Percentiles rank a stretch among this genome's conserved stretches.
phyloP scores from a whole-genome alignment of 2,113 vertebrate species.

The Pelmatolapia mariae region DNA sequence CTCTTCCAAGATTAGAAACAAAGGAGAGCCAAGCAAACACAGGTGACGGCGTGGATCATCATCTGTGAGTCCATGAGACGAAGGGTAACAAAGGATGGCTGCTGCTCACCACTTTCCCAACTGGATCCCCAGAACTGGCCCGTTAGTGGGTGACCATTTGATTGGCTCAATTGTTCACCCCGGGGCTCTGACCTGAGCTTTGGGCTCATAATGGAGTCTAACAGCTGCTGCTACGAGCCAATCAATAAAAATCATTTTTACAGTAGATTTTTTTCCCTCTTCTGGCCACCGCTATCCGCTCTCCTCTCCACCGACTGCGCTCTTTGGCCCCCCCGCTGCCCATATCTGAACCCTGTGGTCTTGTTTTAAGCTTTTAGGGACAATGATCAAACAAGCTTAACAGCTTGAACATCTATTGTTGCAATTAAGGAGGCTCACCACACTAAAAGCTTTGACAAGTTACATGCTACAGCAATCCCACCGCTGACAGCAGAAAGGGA shows the following conservation, averaged over 20 bases:
- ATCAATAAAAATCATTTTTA: conserved; percentile 78
- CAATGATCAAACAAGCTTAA: conserved; percentile 45
- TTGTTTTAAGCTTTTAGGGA: conserved; percentile 71
- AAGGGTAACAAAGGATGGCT: conserved; percentile 33
- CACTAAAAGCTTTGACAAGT: conserved; percentile 47
- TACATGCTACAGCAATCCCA: conserved; percentile 23
- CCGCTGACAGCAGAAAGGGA: not conserved
- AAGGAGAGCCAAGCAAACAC: not conserved
- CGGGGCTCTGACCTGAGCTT: conserved; percentile 49
- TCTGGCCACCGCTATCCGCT: conserved; percentile 30
- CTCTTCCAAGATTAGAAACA: not conserved
- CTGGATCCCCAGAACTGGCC: conserved; percentile 34
- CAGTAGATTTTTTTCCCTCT: conserved; percentile 26
- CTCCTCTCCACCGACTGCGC: not conserved
- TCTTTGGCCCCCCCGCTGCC: conserved; percentile 14
- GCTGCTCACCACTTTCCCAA: conserved; percentile 7
- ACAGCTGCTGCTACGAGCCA: conserved; percentile 58
- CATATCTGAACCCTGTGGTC: conserved; percentile 74
- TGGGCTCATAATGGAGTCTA: conserved; percentile 67
- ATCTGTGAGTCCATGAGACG: conserved; percentile 2
- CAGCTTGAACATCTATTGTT: conserved; percentile 61
- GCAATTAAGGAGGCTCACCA: conserved; percentile 31
- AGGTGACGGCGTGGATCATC: conserved; percentile 15
- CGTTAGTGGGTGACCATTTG: conserved; percentile 17
- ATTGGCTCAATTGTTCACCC: conserved; percentile 46